These are phyloP conservation scores for Helicoverpa assulta DNA, from an alignment of 2,888 invertebrate genomes.

Conservation along the genomic window DNA sequence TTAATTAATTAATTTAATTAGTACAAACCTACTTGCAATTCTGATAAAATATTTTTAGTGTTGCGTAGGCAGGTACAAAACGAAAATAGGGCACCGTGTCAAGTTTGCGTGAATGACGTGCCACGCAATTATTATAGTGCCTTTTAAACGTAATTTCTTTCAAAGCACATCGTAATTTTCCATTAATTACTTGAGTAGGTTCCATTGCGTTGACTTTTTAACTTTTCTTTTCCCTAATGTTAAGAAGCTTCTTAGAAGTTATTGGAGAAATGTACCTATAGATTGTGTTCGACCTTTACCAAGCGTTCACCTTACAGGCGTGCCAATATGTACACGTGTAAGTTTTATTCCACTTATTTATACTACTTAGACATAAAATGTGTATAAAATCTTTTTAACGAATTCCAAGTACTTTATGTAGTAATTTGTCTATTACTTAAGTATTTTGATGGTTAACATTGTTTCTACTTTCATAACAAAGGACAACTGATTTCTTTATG, in stretches of 20 bases:
- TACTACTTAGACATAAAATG: slow-evolving; percentile 2
- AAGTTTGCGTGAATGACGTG: slow-evolving; percentile 19
- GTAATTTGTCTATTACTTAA: slow-evolving; percentile 1
- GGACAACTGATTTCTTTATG: no score
- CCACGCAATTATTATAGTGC: neutral
- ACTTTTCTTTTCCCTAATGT: neutral
- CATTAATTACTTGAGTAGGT: neutral
- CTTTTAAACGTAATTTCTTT: neutral
- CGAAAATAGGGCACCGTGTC: slow-evolving; percentile 33
- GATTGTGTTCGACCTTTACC: slow-evolving; percentile 29
- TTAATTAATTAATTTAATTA: no score
- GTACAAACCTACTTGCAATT: neutral
- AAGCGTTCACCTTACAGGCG: slow-evolving; percentile 38
- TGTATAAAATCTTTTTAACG: slow-evolving; percentile 5
- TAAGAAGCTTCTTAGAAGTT: slow-evolving; percentile 25
- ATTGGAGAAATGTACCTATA: slow-evolving; percentile 26
- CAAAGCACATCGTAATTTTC: neutral
- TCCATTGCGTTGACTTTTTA: neutral
- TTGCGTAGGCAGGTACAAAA: slow-evolving; percentile 1
- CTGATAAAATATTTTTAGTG: neutral
- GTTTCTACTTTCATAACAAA: slow-evolving; percentile 11
- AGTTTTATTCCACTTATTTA: slow-evolving; percentile 31
- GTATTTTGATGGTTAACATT: slow-evolving; percentile 1
- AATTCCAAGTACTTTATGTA: slow-evolving; percentile 13
- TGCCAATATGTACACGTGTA: slow-evolving; percentile 42